These are phyloP conservation scores for Axea sp. DNA, from an alignment of 2,888 invertebrate species.

Conservation along the genomic window DNA sequence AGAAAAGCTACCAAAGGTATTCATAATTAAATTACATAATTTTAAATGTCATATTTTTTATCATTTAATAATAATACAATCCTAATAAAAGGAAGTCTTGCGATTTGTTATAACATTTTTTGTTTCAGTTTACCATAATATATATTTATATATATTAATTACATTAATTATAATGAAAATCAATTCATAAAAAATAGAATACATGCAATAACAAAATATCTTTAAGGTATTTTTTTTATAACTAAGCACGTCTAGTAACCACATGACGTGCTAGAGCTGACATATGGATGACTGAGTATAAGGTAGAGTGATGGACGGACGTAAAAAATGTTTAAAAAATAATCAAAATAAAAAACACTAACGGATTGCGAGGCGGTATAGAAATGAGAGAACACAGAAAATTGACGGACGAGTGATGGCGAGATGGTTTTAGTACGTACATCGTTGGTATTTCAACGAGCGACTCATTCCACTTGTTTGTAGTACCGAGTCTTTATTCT, in stretches of 20 bases:
- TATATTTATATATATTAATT: no score
- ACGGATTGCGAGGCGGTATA: constrained; percentile 56
- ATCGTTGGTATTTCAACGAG: constrained; percentile 49
- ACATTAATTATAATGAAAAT: neutral
- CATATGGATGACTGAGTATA: constrained; percentile 56
- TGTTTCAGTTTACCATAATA: no score
- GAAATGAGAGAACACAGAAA: constrained; percentile 60
- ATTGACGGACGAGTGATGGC: constrained; percentile 58
- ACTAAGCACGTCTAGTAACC: constrained; percentile 54
- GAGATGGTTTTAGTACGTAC: constrained; percentile 58
- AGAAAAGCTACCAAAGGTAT: no score
- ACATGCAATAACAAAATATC: constrained; percentile 38
- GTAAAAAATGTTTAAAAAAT: constrained; percentile 58
- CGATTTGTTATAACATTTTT: no score
- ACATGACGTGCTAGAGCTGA: constrained; percentile 58
- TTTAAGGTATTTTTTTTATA: constrained; percentile 49
- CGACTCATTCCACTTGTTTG: constrained; percentile 46
- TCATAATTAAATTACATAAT: no score
- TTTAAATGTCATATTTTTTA: no score
- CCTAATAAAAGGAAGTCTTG: no score
- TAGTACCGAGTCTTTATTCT: constrained; percentile 34
- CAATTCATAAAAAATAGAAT: constrained; percentile 20
- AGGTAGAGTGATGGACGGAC: constrained; percentile 58
- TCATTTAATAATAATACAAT: no score
- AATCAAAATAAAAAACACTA: constrained; percentile 56